Base-by-base conservation (phyloP, 2,797 vertebrate species). In the Pseudochromis fuscus region DNA sequence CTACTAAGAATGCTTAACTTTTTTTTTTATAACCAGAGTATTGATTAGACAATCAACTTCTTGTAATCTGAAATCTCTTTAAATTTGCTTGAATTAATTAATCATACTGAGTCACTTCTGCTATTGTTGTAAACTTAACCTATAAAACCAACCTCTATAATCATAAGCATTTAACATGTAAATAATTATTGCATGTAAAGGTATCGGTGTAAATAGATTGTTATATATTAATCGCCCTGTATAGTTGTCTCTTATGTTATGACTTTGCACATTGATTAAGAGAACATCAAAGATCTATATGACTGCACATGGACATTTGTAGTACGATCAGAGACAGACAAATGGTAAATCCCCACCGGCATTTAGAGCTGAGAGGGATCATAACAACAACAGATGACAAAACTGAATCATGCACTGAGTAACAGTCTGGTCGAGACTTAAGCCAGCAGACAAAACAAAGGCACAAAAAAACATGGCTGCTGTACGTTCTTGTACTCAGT, bases 401-500 rank as follows among this genome's bases (percentile, higher is more conserved):
- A 35, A 11, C 25, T 75, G 63, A 75, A 1, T 73, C 33, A 76
- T 55, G 52, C 44, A 2, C 19, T 24, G 55, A 66, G 30, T 66
- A 35, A 67, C 30, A 2, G n/a, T 64, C 42, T 79, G 61, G 44
- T 33, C 44, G 30, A 16, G 30, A 79, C 58, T 75, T 72, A 56
- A 57, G 58, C n/a, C 1, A 9, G 28, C 49, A 76, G 76, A 74
- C 62, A 52, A 79, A 66, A 73, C 69, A 80, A 25, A 72, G 18
- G 31, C n/a, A 48, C 18, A 58, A 53, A 69, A 53, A 44, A 38
- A 72, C 11, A 52, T 27, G 64, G 33, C 33, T 18, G 27, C 62
- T 53, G n/a, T 58, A 3, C 2, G 2, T 66, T 33, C 51, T 71
- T 48, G 49, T 49, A 52, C 50, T 66, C 61, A 49, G 37, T 48